A percentile compares a stretch with the other conserved stretches of the same genome.
phyloP scores from a whole-genome alignment of 37 sponge, comb jelly and placozoan genomes.

The Ephydatia muelleri region DNA sequence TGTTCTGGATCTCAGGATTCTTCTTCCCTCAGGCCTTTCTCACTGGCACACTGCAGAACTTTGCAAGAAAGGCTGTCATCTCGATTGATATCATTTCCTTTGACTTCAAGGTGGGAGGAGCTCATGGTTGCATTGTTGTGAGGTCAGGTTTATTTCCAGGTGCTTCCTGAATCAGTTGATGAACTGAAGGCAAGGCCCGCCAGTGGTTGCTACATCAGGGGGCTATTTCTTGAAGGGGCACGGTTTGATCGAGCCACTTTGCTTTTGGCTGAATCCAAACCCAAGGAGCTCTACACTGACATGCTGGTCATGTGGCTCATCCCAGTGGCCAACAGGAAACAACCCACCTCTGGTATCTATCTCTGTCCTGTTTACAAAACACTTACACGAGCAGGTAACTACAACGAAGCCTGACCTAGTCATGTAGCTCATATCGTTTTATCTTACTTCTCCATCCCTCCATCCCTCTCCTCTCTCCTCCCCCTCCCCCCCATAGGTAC shows the following conservation, averaged over 20 bases:
- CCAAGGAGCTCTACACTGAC: constrained; percentile 95
- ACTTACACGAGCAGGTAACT: constrained; percentile 95
- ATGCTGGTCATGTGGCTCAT: constrained; percentile 93
- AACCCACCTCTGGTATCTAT: constrained; percentile 82
- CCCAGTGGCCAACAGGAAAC: constrained; percentile 82
- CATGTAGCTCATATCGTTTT: not conserved
- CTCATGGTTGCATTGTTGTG: not conserved
- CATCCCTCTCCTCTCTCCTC: not conserved
- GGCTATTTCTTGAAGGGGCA: constrained; percentile 94
- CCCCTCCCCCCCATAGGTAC: constrained; percentile 46
- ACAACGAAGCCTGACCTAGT: not conserved
- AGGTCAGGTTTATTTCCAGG: constrained; percentile 21
- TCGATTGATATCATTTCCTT: constrained; percentile 95
- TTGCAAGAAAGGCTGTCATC: constrained; percentile 86
- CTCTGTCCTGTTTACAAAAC: constrained; percentile 99
- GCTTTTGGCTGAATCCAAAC: constrained; percentile 86
- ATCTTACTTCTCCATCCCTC: not conserved
- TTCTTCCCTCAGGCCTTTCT: constrained; percentile 99
- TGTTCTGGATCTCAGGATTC: constrained; percentile 97
- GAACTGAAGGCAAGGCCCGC: constrained; percentile 80
- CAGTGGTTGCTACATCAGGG: constrained; percentile 93
- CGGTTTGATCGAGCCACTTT: constrained; percentile 68
- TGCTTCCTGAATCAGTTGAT: constrained; percentile 35
- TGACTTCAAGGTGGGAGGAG: constrained; percentile 72
- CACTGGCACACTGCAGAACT: constrained; percentile 99